Base-by-base conservation (phyloP, 2,113 vertebrate species). In the Seriola aureovittata region DNA sequence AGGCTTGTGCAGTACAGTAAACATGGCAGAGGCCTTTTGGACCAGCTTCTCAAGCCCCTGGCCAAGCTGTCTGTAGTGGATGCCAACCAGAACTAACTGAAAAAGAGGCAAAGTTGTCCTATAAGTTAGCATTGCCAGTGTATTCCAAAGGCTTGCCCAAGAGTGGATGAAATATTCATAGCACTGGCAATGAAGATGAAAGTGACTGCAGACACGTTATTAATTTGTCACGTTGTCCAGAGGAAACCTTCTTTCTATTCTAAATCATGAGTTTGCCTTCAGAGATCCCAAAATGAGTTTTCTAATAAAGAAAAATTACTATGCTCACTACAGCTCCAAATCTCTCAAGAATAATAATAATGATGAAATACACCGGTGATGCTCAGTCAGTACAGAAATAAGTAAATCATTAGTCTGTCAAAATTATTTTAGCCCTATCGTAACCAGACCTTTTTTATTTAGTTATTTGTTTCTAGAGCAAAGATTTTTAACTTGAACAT, bases 21-120 rank as follows among this genome's bases (percentile, higher is more conserved):
- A 95, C 92, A 92, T 88, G 89, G 88, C 85, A 88, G 87, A 88
- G 78, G 85, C 89, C 91, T 85, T 93, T 92, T 95, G 93, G 92
- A 95, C 73, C 13, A 34, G 79, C 71, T 88, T 81, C 59, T 78
- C 81, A 75, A 81, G 85, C 88, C 93, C 91, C 76, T 85, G 84
- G 93, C 94, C 93, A 93, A 93, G 84, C 85, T 77, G 90, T 90
- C 89, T 89, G 85, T 65, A 72, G 82, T 66, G 75, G 75, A 87
- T 89, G 92, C 91, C 91, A 93, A 91, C 87, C 89, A 89, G 88
- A 88, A 82, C 82, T 72, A 78, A 89, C 72, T 82, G 85, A 86
- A 78, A 90, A 86, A 81, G 71, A 88, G 86, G 80, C 69, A 75
- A 67, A 87, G 80, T 78, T 86, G 87, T 87, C 87, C 89, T 80